These are phyloP conservation scores for Pampusana beccarii DNA, from an alignment of 2,113 vertebrate genomes.

Conservation along the genomic window DNA sequence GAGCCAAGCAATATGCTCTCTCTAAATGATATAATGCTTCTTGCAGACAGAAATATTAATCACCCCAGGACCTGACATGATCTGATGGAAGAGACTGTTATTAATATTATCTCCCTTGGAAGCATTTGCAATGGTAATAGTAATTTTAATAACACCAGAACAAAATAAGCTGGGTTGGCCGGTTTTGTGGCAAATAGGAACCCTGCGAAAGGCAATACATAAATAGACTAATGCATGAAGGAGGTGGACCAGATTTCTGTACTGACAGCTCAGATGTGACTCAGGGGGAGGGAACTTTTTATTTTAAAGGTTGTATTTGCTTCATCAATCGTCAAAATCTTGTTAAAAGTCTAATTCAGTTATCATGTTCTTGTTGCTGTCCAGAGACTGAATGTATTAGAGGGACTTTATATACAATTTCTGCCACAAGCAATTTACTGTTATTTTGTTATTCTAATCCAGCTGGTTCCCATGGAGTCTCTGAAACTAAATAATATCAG, in stretches of 20 bases:
- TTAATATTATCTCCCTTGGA: constrained; percentile 51
- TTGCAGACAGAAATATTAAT: constrained; percentile 63
- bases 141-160: constrained; percentile 60
- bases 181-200: not conserved
- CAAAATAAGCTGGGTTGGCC: not conserved
- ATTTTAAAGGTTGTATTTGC: constrained; percentile 31
- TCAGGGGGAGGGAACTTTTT: not conserved
- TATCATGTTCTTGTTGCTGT: constrained; percentile 31
- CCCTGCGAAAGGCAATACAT: not conserved
- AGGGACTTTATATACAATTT: constrained; percentile 45
- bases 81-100: constrained; percentile 52
- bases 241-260: not conserved
- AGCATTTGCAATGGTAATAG: constrained; percentile 69
- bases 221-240: constrained; percentile 43
- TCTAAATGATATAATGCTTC: constrained; percentile 45
- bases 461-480: constrained; percentile 51
- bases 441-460: constrained; percentile 69
- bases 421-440: constrained; percentile 61
- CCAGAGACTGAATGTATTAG: constrained; percentile 44
- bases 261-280: not conserved
- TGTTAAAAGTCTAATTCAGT: constrained; percentile 67
- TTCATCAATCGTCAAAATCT: constrained; percentile 64
- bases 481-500: constrained; percentile 53
- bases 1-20: constrained; percentile 45
- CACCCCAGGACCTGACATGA: constrained; percentile 37